phyloP scores from a whole-genome alignment of 2,888 invertebrate genomes.

The Strigamia crassipes region DNA sequence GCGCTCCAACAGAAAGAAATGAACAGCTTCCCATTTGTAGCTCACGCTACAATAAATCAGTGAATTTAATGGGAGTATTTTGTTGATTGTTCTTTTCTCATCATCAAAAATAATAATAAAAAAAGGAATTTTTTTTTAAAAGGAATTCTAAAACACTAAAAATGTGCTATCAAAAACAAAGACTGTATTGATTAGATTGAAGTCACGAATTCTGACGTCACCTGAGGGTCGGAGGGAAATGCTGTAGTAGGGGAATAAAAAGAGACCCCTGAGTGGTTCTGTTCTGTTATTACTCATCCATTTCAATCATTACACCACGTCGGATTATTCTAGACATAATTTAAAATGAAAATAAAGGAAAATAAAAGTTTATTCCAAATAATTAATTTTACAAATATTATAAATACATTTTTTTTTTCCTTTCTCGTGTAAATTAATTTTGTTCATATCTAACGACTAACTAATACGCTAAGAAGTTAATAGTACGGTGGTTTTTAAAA shows the following conservation, averaged over 20 bases:
- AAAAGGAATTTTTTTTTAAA: not conserved
- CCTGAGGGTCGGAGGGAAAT: constrained; percentile 28
- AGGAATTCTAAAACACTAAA: not conserved
- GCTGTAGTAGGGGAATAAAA: not conserved
- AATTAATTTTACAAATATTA: too few species aligned
- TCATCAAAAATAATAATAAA: too few species aligned
- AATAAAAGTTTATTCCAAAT: not conserved
- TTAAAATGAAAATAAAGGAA: not conserved
- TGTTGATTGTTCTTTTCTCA: constrained; percentile 10
- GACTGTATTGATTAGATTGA: constrained; percentile 10
- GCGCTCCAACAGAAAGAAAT: constrained; percentile 38
- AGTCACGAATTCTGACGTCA: constrained; percentile 38
- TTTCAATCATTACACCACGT: not conserved
- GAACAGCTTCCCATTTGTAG: constrained; percentile 35
- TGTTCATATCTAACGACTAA: too few species aligned
- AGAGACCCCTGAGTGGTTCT: not conserved
- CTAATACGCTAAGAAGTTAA: too few species aligned
- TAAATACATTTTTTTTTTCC: too few species aligned
- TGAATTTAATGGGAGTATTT: constrained; percentile 24
- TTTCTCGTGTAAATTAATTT: too few species aligned
- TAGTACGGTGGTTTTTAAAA: not conserved
- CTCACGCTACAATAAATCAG: constrained; percentile 39
- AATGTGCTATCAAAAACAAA: not conserved
- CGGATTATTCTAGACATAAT: not conserved
- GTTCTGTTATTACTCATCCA: constrained; percentile 1